Conservation (phyloP, 92 coral and sea anemone species). For the Blastomussa wellsi region DNA sequence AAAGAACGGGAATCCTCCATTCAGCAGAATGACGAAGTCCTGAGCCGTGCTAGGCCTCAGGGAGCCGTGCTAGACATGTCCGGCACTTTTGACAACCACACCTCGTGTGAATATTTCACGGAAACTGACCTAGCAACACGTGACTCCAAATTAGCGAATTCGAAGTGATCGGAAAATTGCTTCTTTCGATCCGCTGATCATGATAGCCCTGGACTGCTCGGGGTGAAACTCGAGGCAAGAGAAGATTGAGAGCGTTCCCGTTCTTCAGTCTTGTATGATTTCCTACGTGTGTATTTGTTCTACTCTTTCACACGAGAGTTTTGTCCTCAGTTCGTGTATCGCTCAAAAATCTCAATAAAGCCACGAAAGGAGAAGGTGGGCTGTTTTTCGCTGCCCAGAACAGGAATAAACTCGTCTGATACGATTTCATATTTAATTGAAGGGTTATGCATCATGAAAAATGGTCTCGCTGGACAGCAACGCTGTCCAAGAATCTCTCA, state of each 20-base stretch:
- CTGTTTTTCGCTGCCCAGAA: neutral
- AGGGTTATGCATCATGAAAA: conserved; percentile 36
- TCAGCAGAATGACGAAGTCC: too few relatives aligned
- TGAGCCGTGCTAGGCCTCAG: too few relatives aligned
- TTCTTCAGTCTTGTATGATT: neutral
- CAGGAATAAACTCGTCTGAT: neutral
- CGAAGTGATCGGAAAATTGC: too few relatives aligned
- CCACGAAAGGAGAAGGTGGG: neutral
- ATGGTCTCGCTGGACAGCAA: neutral
- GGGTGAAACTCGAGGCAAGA: neutral
- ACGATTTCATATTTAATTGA: neutral
- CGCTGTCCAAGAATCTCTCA: conserved; percentile 16
- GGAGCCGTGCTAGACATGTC: too few relatives aligned
- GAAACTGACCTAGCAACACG: too few relatives aligned
- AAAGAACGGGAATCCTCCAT: too few relatives aligned
- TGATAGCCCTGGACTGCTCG: too few relatives aligned
- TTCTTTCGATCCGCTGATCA: too few relatives aligned
- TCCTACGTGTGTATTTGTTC: neutral
- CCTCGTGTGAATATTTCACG: too few relatives aligned
- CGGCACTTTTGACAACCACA: too few relatives aligned
- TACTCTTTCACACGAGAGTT: neutral
- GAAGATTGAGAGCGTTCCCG: neutral
- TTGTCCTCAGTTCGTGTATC: neutral
- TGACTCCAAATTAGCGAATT: too few relatives aligned
- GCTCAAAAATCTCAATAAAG: neutral